A percentile compares a stretch with the other conserved stretches of the same genome.
Conservation (phyloP, 2,113 vertebrate species). For the Halichoeres trimaculatus region DNA sequence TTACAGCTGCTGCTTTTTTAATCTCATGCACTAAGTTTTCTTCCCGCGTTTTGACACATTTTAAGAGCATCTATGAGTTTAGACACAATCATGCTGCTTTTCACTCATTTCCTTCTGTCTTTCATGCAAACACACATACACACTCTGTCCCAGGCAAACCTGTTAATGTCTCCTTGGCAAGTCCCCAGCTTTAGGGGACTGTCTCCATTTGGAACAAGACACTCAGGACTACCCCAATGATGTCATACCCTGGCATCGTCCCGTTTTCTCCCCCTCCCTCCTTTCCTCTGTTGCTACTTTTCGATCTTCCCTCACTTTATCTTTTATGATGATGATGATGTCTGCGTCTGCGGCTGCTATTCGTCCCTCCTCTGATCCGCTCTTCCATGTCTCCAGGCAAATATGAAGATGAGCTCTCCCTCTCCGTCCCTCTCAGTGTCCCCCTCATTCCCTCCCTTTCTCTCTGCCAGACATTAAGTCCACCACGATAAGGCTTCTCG, state of each 20-base stretch:
- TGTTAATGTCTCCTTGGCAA: conserved; percentile 77
- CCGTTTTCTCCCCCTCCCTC: conserved; percentile 43
- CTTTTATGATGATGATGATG: conserved; percentile 78
- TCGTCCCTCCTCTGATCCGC: conserved; percentile 73
- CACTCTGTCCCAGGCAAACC: conserved; percentile 44
- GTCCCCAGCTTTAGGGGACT: conserved; percentile 65
- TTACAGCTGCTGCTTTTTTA: neutral
- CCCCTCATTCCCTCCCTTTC: conserved; percentile 56
- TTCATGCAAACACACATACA: conserved; percentile 50
- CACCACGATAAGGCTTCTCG: conserved; percentile 72
- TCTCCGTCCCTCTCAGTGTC: conserved; percentile 63
- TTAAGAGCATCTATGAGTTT: conserved; percentile 9
- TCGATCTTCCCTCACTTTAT: conserved; percentile 74
- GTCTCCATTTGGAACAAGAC: conserved; percentile 75
- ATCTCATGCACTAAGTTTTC: neutral
- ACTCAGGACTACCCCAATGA: conserved; percentile 78
- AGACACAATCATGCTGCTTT: conserved; percentile 25
- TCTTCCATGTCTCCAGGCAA: conserved; percentile 84
- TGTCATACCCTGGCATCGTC: conserved; percentile 78
- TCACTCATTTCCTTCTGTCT: conserved; percentile 27
- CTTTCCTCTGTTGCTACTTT: conserved; percentile 72
- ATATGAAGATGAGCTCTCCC: conserved; percentile 80
- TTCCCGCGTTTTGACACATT: conserved; percentile 1
- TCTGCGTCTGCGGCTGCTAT: conserved; percentile 74
- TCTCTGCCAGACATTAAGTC: conserved; percentile 79